phyloP scores from a whole-genome alignment of 2,888 invertebrate species.

The Vesta saturnalis region DNA sequence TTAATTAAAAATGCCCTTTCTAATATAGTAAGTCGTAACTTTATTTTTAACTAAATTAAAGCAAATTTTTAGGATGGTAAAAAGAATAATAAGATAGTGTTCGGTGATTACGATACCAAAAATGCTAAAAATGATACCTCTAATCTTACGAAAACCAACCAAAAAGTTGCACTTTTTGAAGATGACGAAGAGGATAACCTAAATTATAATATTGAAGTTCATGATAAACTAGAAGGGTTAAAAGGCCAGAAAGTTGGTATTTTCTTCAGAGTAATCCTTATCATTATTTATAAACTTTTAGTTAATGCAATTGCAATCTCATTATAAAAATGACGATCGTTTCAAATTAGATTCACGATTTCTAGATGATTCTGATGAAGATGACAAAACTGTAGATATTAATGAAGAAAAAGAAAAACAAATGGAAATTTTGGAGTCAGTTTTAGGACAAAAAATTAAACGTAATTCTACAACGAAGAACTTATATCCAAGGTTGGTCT shows the following conservation, averaged over 20 bases:
- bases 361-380: slow-evolving; percentile 63
- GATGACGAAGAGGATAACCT: slow-evolving; percentile 61
- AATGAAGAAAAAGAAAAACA: slow-evolving; percentile 61
- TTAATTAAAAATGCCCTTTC: slow-evolving; percentile 73
- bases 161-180: slow-evolving; percentile 36
- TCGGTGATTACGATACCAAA: slow-evolving; percentile 65
- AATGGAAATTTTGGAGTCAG: slow-evolving; percentile 63
- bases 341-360: slow-evolving; percentile 81
- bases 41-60: not conserved
- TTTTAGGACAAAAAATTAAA: slow-evolving; percentile 54
- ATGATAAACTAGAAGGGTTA: slow-evolving; percentile 73
- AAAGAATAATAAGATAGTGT: slow-evolving; percentile 71
- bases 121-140: not conserved
- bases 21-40: slow-evolving; percentile 67
- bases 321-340: slow-evolving; percentile 79
- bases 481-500: slow-evolving; percentile 29
- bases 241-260: slow-evolving; percentile 69
- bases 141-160: not conserved
- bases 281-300: slow-evolving; percentile 50
- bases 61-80: slow-evolving; percentile 46
- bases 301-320: slow-evolving; percentile 77
- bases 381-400: slow-evolving; percentile 42
- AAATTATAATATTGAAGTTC: slow-evolving; percentile 69
- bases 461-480: slow-evolving; percentile 22
- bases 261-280: slow-evolving; percentile 13